Percentiles rank a stretch among this genome's conserved stretches.
Conservation (phyloP, 2,113 vertebrate species). For the Hyperopisus bebe region DNA sequence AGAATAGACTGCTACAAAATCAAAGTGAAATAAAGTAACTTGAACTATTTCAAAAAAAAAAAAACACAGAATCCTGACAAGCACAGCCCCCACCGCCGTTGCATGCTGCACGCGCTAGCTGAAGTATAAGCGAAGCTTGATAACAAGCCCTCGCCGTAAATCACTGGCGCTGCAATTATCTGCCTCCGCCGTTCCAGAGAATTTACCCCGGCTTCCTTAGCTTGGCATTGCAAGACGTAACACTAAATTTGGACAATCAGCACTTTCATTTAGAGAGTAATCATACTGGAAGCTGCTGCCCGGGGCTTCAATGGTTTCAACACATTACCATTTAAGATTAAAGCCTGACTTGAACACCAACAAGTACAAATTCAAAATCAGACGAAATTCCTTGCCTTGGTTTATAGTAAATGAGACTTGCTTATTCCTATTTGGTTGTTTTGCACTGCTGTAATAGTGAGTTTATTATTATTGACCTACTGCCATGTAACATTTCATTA, state of each 20-base stretch:
- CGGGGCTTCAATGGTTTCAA: not conserved
- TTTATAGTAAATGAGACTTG: not conserved
- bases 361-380: not conserved
- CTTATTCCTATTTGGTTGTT: not conserved
- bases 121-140: not conserved
- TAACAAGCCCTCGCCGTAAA: not conserved
- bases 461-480: not conserved
- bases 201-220: not conserved
- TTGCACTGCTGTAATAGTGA: not conserved
- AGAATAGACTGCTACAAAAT: not conserved
- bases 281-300: not conserved
- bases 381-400: not conserved
- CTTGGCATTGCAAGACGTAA: not conserved
- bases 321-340: not conserved
- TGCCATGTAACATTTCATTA: not conserved
- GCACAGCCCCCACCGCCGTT: not conserved
- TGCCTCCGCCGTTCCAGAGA: not conserved
- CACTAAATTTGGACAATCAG: slow-evolving; percentile 8
- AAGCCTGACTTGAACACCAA: not conserved
- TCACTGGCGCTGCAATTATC: not conserved
- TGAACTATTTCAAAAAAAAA: not conserved
- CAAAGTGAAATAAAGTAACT: not conserved
- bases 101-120: not conserved
- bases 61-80: not conserved
- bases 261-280: slow-evolving; percentile 10